These are phyloP conservation scores for Onychostoma macrolepis DNA, from an alignment of 2,113 vertebrate genomes.

Conservation along the genomic window DNA sequence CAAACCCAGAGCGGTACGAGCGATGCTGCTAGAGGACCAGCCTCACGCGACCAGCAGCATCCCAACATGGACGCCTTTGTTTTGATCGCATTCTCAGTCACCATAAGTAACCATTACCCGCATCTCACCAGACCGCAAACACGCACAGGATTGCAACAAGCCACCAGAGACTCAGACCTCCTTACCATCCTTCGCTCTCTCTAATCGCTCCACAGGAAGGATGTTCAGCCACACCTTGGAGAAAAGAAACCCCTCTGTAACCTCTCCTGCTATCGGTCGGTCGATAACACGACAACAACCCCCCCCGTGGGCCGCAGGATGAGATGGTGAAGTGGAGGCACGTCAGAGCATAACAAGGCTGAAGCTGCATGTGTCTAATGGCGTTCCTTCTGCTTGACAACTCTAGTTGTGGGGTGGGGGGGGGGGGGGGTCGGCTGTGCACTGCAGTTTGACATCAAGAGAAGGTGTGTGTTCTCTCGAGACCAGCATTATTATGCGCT, in stretches of 20 bases:
- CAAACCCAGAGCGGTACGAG: slow-evolving; percentile 9
- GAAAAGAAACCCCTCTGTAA: slow-evolving; percentile 7
- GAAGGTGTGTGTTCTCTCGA: background rate
- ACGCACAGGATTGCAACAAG: slow-evolving; percentile 1
- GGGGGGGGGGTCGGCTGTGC: slow-evolving; percentile 37
- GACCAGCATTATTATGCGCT: background rate
- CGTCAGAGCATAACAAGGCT: slow-evolving; percentile 53
- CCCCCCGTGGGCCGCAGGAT: slow-evolving; percentile 41
- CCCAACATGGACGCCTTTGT: slow-evolving; percentile 50
- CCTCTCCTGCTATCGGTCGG: slow-evolving; percentile 9
- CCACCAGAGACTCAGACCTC: background rate
- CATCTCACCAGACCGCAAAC: slow-evolving; percentile 6
- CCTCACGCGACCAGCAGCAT: slow-evolving; percentile 62
- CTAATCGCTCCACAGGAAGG: background rate
- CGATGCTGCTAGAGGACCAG: slow-evolving; percentile 62
- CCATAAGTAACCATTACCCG: slow-evolving; percentile 21
- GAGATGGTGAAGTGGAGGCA: slow-evolving; percentile 21
- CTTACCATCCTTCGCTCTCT: slow-evolving; percentile 8
- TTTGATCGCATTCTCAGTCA: slow-evolving; percentile 32
- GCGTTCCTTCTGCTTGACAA: slow-evolving; percentile 60
- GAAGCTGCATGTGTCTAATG: slow-evolving; percentile 69
- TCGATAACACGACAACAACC: background rate
- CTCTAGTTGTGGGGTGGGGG: background rate
- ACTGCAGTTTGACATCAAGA: slow-evolving; percentile 51
- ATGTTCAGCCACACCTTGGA: slow-evolving; percentile 26